These are phyloP conservation scores for Symphodus melops DNA, from an alignment of 2,113 vertebrate species.

Conservation along the genomic window DNA sequence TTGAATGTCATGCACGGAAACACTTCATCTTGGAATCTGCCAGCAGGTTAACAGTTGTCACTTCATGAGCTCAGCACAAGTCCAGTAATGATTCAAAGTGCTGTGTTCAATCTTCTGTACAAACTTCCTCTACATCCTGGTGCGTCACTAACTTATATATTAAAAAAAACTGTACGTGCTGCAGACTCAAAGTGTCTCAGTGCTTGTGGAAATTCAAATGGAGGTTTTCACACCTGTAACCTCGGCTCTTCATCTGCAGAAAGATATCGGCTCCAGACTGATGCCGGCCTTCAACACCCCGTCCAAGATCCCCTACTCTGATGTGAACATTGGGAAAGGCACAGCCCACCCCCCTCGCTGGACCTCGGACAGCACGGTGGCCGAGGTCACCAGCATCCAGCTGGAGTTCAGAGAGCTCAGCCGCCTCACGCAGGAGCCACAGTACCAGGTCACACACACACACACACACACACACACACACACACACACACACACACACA, in stretches of 20 bases:
- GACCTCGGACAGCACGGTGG: conserved; percentile 96
- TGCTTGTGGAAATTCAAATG: not conserved
- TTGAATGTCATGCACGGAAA: too few relatives aligned
- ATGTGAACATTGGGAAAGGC: conserved; percentile 96
- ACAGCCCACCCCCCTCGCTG: conserved; percentile 92
- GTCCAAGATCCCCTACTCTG: conserved; percentile 94
- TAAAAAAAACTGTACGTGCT: too few relatives aligned
- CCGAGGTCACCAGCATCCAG: conserved; percentile 97
- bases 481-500: not conserved
- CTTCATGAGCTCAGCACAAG: too few relatives aligned
- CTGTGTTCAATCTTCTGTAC: too few relatives aligned
- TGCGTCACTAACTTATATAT: too few relatives aligned
- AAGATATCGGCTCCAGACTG: conserved; percentile 91
- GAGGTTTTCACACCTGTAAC: not conserved
- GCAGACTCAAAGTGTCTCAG: too few relatives aligned
- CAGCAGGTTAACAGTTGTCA: too few relatives aligned
- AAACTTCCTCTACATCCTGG: too few relatives aligned
- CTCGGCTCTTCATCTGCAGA: conserved; percentile 75
- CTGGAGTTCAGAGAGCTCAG: conserved; percentile 96
- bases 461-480: too few relatives aligned
- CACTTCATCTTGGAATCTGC: too few relatives aligned
- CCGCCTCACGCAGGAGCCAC: conserved; percentile 87
- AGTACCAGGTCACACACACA: conserved; percentile 84
- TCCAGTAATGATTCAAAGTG: too few relatives aligned
- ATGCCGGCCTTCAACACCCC: conserved; percentile 96